A percentile compares a stretch with the other conserved stretches of the same genome.
phyloP scores from a whole-genome alignment of 2,797 vertebrate genomes.

The Momotus momota region DNA sequence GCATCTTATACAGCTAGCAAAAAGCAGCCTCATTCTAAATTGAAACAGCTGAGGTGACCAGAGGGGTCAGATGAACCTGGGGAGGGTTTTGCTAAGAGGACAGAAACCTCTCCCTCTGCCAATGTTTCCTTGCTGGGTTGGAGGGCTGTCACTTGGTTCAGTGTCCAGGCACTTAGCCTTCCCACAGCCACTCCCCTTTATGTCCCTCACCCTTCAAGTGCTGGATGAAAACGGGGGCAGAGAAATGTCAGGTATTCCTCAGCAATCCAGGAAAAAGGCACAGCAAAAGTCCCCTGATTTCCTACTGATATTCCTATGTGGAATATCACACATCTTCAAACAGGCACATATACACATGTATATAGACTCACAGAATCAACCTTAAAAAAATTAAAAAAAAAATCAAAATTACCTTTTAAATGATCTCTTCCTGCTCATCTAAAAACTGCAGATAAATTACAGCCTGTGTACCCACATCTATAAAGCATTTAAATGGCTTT shows the following conservation, averaged over 20 bases:
- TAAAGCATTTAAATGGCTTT: not conserved
- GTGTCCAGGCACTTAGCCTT: not conserved
- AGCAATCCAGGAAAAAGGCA: not conserved
- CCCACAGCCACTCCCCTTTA: not conserved
- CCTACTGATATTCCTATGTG: not conserved
- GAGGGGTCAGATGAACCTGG: slow-evolving; percentile 9
- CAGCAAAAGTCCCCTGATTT: not conserved
- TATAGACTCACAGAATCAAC: not conserved
- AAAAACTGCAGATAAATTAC: not conserved
- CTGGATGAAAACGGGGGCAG: not conserved
- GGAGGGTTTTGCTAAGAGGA: slow-evolving; percentile 12
- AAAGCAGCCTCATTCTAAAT: slow-evolving; percentile 52
- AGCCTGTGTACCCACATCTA: accelerated
- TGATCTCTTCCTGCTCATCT: not conserved
- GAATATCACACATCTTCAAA: not conserved
- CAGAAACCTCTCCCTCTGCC: not conserved
- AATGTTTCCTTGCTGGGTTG: slow-evolving; percentile 16
- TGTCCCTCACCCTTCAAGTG: not conserved
- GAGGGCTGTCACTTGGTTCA: not conserved
- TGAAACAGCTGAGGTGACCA: not conserved
- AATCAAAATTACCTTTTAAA: not conserved
- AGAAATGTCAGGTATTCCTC: not conserved
- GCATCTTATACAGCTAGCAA: slow-evolving; percentile 34
- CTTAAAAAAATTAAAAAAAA: not conserved
- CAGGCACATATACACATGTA: accelerated